A percentile compares a stretch with the other conserved stretches of the same genome.
Conservation (phyloP, 2,113 vertebrate species). For the Austrofundulus limnaeus region DNA sequence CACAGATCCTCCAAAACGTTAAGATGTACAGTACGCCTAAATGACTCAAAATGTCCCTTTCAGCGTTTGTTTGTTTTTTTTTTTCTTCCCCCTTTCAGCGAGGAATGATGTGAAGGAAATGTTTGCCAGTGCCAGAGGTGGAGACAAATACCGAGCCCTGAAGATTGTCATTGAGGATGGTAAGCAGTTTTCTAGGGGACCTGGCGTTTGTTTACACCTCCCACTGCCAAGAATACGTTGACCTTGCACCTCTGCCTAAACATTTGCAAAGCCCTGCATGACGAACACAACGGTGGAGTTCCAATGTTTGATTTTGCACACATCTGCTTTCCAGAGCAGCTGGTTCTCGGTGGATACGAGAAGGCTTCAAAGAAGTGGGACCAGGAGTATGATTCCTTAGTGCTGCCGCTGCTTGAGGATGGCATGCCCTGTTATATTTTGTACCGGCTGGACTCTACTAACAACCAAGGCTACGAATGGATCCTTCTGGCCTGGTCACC, state of each 20-base stretch:
- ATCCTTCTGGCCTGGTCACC: constrained; percentile 96
- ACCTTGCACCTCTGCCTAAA: background rate
- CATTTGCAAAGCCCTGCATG: background rate
- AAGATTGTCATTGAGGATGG: constrained; percentile 94
- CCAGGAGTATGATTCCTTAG: constrained; percentile 87
- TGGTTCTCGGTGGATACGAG: constrained; percentile 83
- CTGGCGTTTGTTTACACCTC: constrained; percentile 4
- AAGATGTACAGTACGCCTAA: no score
- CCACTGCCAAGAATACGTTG: constrained; percentile 8
- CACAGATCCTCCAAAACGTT: no score
- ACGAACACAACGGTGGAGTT: constrained; percentile 1
- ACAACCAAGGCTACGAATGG: constrained; percentile 96
- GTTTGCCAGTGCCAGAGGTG: constrained; percentile 89
- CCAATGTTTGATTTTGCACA: constrained; percentile 18
- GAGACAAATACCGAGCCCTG: constrained; percentile 87
- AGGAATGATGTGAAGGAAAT: constrained; percentile 87
- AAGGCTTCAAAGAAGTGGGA: constrained; percentile 87
- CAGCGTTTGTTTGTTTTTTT: background rate
- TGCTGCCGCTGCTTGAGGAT: constrained; percentile 89
- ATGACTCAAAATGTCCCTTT: background rate
- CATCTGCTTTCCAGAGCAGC: constrained; percentile 83
- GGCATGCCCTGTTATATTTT: constrained; percentile 90
- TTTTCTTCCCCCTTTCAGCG: constrained; percentile 73
- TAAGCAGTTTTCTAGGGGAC: constrained; percentile 63
- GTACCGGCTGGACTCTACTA: constrained; percentile 92